Percentiles rank a stretch among this genome's conserved stretches.
Conservation (phyloP, 2,113 vertebrate species). For the Gnathonemus echidnorhynchus region DNA sequence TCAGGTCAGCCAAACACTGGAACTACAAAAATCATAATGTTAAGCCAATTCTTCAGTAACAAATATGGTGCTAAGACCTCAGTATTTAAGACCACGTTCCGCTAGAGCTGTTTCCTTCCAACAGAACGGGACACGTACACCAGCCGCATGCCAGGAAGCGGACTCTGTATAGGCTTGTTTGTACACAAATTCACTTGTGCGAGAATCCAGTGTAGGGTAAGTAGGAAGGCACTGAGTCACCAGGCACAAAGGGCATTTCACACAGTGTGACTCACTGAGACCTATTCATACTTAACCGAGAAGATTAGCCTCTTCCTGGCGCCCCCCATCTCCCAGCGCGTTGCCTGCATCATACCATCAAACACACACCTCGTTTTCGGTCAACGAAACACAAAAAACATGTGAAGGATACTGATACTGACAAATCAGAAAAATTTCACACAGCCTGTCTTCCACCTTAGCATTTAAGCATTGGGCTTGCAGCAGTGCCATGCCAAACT, state of each 20-base stretch:
- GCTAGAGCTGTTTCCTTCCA: not conserved
- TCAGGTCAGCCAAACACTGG: not conserved
- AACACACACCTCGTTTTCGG: slow-evolving; percentile 4
- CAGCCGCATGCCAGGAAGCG: not conserved
- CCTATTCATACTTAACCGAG: slow-evolving; percentile 29
- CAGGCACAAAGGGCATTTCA: slow-evolving; percentile 17
- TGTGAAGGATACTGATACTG: not conserved
- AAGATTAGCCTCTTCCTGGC: slow-evolving; percentile 39
- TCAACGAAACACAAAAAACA: not conserved
- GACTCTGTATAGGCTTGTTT: slow-evolving; percentile 20
- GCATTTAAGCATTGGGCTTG: not conserved
- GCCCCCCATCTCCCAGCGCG: not conserved
- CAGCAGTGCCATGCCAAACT: not conserved
- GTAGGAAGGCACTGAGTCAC: slow-evolving; percentile 27
- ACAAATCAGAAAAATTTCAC: not conserved
- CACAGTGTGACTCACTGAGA: slow-evolving; percentile 31
- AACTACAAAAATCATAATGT: not conserved
- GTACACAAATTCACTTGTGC: slow-evolving; percentile 29
- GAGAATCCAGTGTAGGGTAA: slow-evolving; percentile 17
- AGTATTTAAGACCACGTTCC: not conserved
- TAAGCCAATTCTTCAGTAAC: not conserved
- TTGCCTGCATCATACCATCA: slow-evolving; percentile 25
- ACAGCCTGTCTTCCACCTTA: not conserved
- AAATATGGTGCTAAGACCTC: not conserved
- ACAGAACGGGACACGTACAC: not conserved